phyloP scores from a whole-genome alignment of 1,140 invertebrate species.

The Tetramorium simillimum region DNA sequence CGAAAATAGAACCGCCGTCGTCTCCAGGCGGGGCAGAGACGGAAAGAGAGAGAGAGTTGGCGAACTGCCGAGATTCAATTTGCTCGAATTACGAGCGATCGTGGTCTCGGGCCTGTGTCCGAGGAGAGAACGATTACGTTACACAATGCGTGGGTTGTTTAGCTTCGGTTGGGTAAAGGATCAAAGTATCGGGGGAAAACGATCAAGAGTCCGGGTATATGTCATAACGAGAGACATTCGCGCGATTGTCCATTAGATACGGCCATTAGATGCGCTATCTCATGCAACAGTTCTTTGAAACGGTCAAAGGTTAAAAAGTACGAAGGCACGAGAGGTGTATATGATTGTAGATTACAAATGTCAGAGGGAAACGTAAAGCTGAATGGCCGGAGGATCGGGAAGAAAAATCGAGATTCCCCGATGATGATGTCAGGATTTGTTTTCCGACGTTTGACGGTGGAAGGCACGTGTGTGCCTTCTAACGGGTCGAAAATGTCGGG shows the following conservation, averaged over 20 bases:
- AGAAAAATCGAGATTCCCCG: neutral
- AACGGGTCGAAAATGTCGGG: slow-evolving; percentile 2
- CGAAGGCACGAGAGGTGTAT: neutral
- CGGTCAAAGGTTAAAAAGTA: slow-evolving; percentile 26
- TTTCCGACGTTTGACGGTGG: neutral
- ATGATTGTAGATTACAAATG: slow-evolving; percentile 19
- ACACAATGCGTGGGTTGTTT: slow-evolving; percentile 40
- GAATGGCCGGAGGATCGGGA: neutral
- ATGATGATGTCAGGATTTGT: neutral
- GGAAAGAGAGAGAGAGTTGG: slow-evolving; percentile 24
- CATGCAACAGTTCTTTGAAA: neutral
- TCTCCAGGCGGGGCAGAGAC: slow-evolving; percentile 9
- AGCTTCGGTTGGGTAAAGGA: slow-evolving; percentile 12
- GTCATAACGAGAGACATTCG: slow-evolving; percentile 7
- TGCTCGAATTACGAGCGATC: slow-evolving; percentile 50
- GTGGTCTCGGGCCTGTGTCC: slow-evolving; percentile 1
- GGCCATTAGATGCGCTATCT: neutral
- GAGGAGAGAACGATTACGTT: slow-evolving; percentile 45
- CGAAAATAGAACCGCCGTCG: slow-evolving; percentile 65
- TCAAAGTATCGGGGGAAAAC: neutral
- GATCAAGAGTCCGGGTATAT: neutral
- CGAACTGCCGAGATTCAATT: slow-evolving; percentile 49
- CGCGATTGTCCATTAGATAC: slow-evolving; percentile 34
- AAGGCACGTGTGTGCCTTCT: neutral
- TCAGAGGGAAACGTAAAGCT: neutral